Base-by-base conservation (phyloP, 1,140 invertebrate genomes). In the Galendromus occidentalis region DNA sequence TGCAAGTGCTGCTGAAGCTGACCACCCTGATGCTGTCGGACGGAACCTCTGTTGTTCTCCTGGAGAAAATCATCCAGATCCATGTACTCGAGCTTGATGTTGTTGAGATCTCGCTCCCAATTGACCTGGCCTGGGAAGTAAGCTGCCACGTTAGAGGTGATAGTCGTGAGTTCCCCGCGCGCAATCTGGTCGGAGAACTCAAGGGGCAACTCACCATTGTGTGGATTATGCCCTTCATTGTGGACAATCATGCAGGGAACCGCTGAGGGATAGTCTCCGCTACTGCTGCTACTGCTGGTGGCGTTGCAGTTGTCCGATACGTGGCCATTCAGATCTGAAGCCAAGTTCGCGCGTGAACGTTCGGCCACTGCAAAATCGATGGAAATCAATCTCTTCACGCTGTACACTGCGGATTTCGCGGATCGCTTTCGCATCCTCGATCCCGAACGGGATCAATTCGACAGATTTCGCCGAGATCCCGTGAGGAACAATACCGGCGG, bases 61-160 rank as follows among this genome's bases (percentile, higher is more conserved):
- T 86, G 87, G 69, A 95, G 82, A 78, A 95, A 94, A 78, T 93
- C 90, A 78, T 95, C 91, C 78, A 95, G 79, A 79, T 94, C 91
- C 79, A 93, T 88, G 77, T 92, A 93, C 84, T 91, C 82, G 72
- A 86, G 86, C 83, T 93, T 93, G 80, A 94, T 87, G 81, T 92
- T 88, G 75, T 85, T 83, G 71, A 86, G 76, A 68, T 86, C 87
- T 78, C 91, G 92, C 77, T 93, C 88, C 91, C 91, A 94, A 33
- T 25, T 25, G 2, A 59, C 14, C 17, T 59, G 51, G 22, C 51
- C 51, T 59, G 51, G 14, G 20, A 59, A 17, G 25, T 25, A 33
- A 14, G 45, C 18, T 6, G 45, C 14, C 9, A 22, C 22, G 14
- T 20, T 5, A 39, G 33, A 9, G 33, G 33, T 6, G 33, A 39